Conservation (phyloP, 1,140 invertebrate genomes). For the Elysia chlorotica region DNA sequence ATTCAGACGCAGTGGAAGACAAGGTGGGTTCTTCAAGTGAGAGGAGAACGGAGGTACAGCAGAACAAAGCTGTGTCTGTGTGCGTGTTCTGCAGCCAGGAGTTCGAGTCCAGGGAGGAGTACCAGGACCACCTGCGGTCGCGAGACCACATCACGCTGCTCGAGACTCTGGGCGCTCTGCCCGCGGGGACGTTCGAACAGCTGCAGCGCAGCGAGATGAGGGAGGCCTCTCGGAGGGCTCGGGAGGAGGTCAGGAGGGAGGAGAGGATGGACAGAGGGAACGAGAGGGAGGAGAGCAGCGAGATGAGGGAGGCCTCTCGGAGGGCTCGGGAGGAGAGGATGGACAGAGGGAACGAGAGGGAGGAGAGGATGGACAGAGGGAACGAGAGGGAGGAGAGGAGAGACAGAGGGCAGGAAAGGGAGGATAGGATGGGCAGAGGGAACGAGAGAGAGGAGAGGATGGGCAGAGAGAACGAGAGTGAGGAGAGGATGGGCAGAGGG, state of each 20-base stretch:
- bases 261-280: background rate
- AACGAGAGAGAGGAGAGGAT: background rate
- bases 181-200: slow-evolving; percentile 94
- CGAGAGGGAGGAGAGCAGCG: background rate
- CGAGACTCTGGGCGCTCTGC: slow-evolving; percentile 90
- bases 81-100: slow-evolving; percentile 28
- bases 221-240: background rate
- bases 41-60: background rate
- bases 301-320: background rate
- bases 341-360: background rate
- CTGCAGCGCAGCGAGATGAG: slow-evolving; percentile 77
- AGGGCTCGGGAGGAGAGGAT: background rate
- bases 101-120: slow-evolving; percentile 71
- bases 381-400: background rate
- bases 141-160: slow-evolving; percentile 97
- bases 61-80: too few species aligned
- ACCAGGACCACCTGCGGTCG: slow-evolving; percentile 94
- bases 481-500: background rate
- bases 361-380: background rate
- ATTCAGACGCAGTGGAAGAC: too few species aligned
- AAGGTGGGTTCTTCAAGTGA: too few species aligned
- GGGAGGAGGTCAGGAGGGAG: background rate
- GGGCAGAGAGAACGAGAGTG: background rate
- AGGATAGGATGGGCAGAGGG: background rate
- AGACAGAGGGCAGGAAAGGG: background rate